Percentiles rank a stretch among this genome's conserved stretches.
These are phyloP conservation scores for Zapus hudsonius DNA, from an alignment of 2,113 vertebrate species.

Conservation along the genomic window DNA sequence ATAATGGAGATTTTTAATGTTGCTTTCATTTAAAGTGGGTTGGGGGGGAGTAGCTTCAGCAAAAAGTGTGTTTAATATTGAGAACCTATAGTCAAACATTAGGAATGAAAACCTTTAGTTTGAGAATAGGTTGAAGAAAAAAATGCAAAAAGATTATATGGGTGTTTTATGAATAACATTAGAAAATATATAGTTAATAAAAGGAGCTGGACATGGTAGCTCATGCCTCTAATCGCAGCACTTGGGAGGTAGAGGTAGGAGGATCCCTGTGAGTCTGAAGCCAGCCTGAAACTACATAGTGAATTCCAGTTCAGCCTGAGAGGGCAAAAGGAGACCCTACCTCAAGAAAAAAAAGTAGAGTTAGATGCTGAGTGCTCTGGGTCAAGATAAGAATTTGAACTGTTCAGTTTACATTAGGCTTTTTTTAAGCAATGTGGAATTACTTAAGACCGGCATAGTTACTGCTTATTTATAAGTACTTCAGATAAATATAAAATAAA, in stretches of 20 bases:
- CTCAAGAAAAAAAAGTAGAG: too few relatives aligned
- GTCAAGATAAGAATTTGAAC: constrained; percentile 55
- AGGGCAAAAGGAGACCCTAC: too few relatives aligned
- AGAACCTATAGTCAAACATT: neutral
- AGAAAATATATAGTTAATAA: constrained; percentile 20
- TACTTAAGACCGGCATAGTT: neutral
- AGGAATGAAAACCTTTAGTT: constrained; percentile 24
- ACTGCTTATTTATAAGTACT: constrained; percentile 33
- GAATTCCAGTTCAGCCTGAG: too few relatives aligned
- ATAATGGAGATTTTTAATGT: constrained; percentile 20
- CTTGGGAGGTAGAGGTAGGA: too few relatives aligned
- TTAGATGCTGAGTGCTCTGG: neutral
- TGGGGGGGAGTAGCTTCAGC: constrained; percentile 6
- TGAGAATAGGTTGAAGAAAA: neutral
- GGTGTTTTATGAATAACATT: constrained; percentile 32
- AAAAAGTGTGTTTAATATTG: constrained; percentile 6
- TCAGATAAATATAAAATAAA: too few relatives aligned
- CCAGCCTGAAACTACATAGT: too few relatives aligned
- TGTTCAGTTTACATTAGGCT: constrained; percentile 41
- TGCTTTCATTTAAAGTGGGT: constrained; percentile 41
- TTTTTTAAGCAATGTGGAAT: constrained; percentile 1
- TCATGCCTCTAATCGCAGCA: too few relatives aligned
- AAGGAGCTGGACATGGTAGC: too few relatives aligned
- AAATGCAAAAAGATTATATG: constrained; percentile 4
- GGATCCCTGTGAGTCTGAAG: too few relatives aligned